Evolutionary conservation across 2,113 vertebrate species (phyloP).

Genomic region (Psilopsiagon aurifrons): DNA sequence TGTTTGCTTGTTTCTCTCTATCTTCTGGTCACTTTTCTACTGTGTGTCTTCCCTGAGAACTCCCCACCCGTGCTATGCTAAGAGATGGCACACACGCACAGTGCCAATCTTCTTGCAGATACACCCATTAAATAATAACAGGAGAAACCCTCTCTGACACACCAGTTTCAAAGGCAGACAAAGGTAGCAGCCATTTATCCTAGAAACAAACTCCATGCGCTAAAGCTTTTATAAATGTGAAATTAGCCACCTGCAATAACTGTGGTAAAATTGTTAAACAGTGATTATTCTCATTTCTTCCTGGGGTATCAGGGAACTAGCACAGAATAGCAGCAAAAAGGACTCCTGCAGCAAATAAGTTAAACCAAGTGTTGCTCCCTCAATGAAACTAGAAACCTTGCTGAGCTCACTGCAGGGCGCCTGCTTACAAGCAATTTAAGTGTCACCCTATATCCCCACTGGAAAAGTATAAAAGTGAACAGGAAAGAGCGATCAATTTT

Average conservation of each 20-base stretch:
- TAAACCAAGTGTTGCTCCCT: slow-evolving; percentile 4
- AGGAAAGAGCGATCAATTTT: slow-evolving; percentile 20
- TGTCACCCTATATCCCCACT: slow-evolving; percentile 12
- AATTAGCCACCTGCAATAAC: slow-evolving; percentile 9
- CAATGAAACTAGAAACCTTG: slow-evolving; percentile 27
- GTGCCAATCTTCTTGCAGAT: neutral
- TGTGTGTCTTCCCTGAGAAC: neutral
- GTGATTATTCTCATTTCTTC: slow-evolving; percentile 14
- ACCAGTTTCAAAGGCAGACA: neutral
- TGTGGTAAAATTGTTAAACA: neutral
- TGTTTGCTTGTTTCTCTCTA: neutral
- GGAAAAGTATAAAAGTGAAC: slow-evolving; percentile 6
- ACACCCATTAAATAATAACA: neutral
- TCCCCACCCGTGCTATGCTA: neutral
- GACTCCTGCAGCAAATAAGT: neutral
- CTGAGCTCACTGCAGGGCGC: neutral
- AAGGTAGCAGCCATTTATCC: neutral
- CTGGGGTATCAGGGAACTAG: neutral
- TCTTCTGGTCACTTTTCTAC: neutral
- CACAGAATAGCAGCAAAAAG: neutral
- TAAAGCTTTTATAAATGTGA: neutral
- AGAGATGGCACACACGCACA: accelerated
- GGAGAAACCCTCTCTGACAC: neutral
- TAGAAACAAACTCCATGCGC: neutral
- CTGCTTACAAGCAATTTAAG: neutral